These are phyloP conservation scores for Notamacropus eugenii DNA, from an alignment of 2,797 vertebrate genomes.

Conservation along the genomic window DNA sequence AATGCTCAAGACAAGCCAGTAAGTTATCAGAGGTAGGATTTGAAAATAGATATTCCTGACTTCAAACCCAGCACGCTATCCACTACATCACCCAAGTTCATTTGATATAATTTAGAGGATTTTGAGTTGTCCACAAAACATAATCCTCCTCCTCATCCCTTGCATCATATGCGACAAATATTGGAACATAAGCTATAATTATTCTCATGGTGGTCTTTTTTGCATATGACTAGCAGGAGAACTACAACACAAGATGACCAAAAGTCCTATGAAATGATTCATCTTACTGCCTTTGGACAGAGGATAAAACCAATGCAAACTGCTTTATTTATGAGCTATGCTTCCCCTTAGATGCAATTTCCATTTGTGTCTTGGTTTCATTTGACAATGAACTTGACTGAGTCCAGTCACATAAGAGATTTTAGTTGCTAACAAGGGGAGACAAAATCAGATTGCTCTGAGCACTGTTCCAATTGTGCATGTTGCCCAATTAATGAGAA, in stretches of 20 bases:
- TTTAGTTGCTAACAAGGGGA: not conserved
- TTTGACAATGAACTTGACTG: not conserved
- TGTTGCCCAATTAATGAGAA: not conserved
- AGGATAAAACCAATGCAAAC: not conserved
- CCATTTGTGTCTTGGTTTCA: not conserved
- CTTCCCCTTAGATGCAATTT: not conserved
- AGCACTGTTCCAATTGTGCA: not conserved
- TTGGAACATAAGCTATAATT: not conserved
- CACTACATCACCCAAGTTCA: not conserved
- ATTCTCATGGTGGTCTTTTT: not conserved
- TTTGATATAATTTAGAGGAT: not conserved
- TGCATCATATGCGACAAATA: not conserved
- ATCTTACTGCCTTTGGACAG: not conserved
- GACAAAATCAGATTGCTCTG: not conserved
- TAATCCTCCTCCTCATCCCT: not conserved
- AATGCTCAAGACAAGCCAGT: not conserved
- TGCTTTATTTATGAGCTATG: not conserved
- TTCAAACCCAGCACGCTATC: not conserved
- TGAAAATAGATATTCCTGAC: not conserved
- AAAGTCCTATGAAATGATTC: not conserved
- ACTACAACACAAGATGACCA: not conserved
- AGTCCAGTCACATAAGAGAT: not conserved
- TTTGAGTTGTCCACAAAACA: not conserved
- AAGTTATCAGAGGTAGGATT: not conserved
- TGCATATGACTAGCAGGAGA: not conserved